phyloP scores from a whole-genome alignment of 2,797 vertebrate species.

The Holocentrus rufus region DNA sequence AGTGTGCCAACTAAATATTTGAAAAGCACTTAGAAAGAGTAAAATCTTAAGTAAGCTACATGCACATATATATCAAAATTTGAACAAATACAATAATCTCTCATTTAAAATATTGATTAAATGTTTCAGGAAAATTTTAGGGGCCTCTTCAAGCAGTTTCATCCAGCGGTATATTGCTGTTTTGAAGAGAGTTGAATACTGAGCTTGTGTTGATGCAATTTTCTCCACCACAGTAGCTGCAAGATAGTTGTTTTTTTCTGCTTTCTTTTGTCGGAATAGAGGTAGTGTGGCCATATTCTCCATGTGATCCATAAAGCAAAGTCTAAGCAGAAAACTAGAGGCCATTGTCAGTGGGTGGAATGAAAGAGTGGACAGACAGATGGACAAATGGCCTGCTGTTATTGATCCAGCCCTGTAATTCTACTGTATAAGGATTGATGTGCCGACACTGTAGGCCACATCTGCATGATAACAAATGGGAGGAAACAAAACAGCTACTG shows the following conservation, averaged over 20 bases:
- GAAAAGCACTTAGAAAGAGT: too few relatives aligned
- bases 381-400: constrained; percentile 64
- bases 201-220: too few relatives aligned
- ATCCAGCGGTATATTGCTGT: too few relatives aligned
- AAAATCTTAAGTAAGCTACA: too few relatives aligned
- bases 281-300: constrained; percentile 5
- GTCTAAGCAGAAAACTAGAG: constrained; percentile 53
- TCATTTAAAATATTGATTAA: too few relatives aligned
- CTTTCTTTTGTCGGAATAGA: constrained; percentile 11
- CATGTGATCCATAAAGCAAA: constrained; percentile 40
- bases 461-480: constrained; percentile 74
- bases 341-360: constrained; percentile 57
- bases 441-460: constrained; percentile 64
- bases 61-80: too few relatives aligned
- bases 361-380: constrained; percentile 63
- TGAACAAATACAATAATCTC: too few relatives aligned
- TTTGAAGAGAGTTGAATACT: too few relatives aligned
- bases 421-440: constrained; percentile 68
- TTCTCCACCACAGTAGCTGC: too few relatives aligned
- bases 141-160: too few relatives aligned
- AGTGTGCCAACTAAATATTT: too few relatives aligned
- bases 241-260: constrained; percentile 6
- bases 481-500: constrained; percentile 64
- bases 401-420: constrained; percentile 64
- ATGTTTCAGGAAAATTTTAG: too few relatives aligned